Base-by-base conservation (phyloP, 2,888 invertebrate genomes). In the Baccha elongata region DNA sequence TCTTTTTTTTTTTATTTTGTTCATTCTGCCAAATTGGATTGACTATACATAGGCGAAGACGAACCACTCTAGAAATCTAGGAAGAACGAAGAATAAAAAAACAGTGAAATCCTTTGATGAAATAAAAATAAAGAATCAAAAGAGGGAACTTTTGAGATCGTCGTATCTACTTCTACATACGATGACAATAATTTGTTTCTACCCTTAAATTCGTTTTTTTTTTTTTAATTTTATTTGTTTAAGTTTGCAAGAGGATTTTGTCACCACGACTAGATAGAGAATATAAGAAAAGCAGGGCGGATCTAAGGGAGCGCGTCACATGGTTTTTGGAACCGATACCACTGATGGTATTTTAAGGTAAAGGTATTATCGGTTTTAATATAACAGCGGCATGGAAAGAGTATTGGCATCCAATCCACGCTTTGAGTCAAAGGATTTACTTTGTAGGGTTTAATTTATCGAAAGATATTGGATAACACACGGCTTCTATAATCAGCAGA, bases 171-270 rank as follows among this genome's bases (percentile, higher is more conserved):
- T 46, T 52, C 42, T 53, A 32, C 37, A 23, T 1, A 21, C 2
- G 58, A 65, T 48, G 68, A 80, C 50, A 69, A 80, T 62, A 80
- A 81, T 81, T 81, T 81, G 75, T 65, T 80, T 74, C 67, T 37
- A 21, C 53, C 46, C 44, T 50, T 74, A 19, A 26, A 13, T 8
- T 6, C 15, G 17, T 35, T 42, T 48, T 15, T 58, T 11, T 42
- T 19, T 1, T 15, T 13, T 40, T 69, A 15, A 7, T 8, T 26
- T 55, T 50, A 35, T 53, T 55, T 55, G n/a, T 13, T 21, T 8
- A 21, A 23, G 29, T 55, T 21, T 42, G 17, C 26, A 26, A 71
- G 68, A 73, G 73, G 67, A 73, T 79, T 79, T 79, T 58, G 76
- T 72, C 65, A 71, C 53, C 44, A 60, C 17, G 13, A 26, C 11